These are phyloP conservation scores for Microctonus brassicae DNA, from an alignment of 2,888 invertebrate species.

Conservation along the genomic window DNA sequence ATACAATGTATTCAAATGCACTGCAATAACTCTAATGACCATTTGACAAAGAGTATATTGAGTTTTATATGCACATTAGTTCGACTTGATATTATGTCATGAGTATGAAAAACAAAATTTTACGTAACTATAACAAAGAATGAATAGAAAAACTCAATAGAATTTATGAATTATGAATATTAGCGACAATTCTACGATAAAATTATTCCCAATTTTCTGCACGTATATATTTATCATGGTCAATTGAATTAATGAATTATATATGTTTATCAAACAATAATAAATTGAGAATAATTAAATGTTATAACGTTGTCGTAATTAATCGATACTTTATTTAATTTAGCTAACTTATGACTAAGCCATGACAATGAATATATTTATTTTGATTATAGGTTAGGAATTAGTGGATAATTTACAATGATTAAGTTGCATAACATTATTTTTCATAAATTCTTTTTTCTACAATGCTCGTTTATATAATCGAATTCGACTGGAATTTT, in stretches of 20 bases:
- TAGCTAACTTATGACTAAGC: too few relatives aligned
- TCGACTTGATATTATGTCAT: constrained; percentile 30
- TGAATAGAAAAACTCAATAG: constrained; percentile 19
- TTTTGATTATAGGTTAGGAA: neutral
- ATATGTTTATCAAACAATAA: neutral
- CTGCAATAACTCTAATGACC: neutral
- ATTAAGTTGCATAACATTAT: neutral
- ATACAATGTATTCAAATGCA: constrained; percentile 14
- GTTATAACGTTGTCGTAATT: neutral
- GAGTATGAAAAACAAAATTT: constrained; percentile 44
- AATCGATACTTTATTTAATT: neutral
- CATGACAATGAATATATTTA: neutral
- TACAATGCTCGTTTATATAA: too few relatives aligned
- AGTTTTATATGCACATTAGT: constrained; percentile 41
- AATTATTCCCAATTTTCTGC: neutral
- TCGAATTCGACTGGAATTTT: too few relatives aligned
- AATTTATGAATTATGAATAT: neutral
- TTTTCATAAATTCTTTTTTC: neutral
- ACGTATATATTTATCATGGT: neutral
- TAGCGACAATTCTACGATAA: neutral
- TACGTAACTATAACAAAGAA: constrained; percentile 42
- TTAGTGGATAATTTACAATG: neutral
- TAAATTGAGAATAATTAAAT: neutral
- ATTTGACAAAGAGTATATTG: neutral
- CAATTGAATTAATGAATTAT: neutral